These are phyloP conservation scores for Gnathonemus echidnorhynchus DNA, from an alignment of 2,113 vertebrate genomes.

Conservation along the genomic window DNA sequence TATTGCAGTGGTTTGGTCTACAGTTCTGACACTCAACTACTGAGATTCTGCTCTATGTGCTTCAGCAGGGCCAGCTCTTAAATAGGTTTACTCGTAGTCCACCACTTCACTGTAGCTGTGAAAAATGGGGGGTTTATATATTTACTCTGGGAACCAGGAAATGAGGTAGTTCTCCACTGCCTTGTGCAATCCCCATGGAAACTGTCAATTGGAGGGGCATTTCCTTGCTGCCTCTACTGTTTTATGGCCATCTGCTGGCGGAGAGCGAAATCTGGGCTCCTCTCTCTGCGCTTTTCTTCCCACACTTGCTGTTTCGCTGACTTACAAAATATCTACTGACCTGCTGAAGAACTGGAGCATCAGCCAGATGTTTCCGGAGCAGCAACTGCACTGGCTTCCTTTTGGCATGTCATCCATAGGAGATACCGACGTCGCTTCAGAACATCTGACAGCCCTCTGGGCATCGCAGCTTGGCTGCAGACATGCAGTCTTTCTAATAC, in stretches of 20 bases:
- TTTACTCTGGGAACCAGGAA: constrained; percentile 51
- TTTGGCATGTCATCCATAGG: constrained; percentile 47
- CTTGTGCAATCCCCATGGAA: constrained; percentile 36
- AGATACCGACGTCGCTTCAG: constrained; percentile 16
- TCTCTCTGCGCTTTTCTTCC: constrained; percentile 38
- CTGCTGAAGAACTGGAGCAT: constrained; percentile 52
- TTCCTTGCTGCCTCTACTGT: constrained; percentile 42
- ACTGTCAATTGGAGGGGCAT: constrained; percentile 31
- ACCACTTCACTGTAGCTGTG: constrained; percentile 32
- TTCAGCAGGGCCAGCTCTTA: constrained; percentile 7
- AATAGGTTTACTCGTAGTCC: constrained; percentile 15
- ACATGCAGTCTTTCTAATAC: neutral
- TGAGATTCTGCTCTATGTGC: neutral
- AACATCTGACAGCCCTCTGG: constrained; percentile 21
- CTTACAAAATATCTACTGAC: constrained; percentile 46
- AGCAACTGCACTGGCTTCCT: constrained; percentile 53
- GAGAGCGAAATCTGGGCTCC: constrained; percentile 21
- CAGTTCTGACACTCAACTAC: neutral
- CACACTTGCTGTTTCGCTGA: constrained; percentile 47
- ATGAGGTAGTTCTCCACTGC: constrained; percentile 31
- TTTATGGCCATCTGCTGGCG: constrained; percentile 25
- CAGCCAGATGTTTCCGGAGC: constrained; percentile 70
- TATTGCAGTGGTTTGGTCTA: neutral
- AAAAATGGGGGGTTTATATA: constrained; percentile 39
- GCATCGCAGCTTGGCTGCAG: constrained; percentile 4